A percentile compares a stretch with the other conserved stretches of the same genome.
phyloP scores from a whole-genome alignment of 2,797 vertebrate genomes.

The Pangasius larnaudii region DNA sequence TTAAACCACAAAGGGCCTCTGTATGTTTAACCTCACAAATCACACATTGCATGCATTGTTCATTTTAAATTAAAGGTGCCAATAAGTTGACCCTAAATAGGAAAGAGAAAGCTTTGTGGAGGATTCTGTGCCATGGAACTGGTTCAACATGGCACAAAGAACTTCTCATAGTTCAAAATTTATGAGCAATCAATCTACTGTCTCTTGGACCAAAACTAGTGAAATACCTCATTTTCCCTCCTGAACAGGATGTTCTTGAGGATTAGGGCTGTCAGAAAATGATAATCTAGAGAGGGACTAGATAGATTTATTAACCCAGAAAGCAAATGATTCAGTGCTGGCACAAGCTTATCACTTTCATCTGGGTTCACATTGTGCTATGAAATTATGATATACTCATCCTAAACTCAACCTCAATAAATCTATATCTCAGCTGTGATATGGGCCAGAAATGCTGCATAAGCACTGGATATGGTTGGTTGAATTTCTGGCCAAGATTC shows the following conservation, averaged over 20 bases:
- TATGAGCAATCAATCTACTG: conserved; percentile 30
- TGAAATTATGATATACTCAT: conserved; percentile 3
- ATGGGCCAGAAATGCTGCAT: background rate
- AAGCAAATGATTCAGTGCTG: background rate
- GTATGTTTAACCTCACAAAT: background rate
- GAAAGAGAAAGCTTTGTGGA: background rate
- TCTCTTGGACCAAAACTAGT: conserved; percentile 18
- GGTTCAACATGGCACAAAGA: conserved; percentile 15
- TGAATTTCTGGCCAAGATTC: conserved; percentile 5
- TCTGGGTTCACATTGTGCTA: background rate
- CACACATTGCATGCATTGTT: background rate
- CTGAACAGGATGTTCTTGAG: conserved; percentile 35
- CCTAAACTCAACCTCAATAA: background rate
- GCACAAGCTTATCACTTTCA: background rate
- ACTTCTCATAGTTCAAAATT: conserved; percentile 22
- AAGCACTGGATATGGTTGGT: background rate
- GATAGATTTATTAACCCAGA: conserved; percentile 20
- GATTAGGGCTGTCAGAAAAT: conserved; percentile 28
- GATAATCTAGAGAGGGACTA: conserved; percentile 16
- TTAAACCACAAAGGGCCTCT: background rate
- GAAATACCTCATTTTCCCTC: conserved; percentile 41
- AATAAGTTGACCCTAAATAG: background rate
- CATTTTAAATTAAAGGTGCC: background rate
- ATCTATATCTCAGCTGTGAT: background rate
- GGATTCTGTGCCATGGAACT: background rate